Percentiles rank a stretch among this genome's conserved stretches.
These are phyloP conservation scores for Pyrocoelia pectoralis DNA, from an alignment of 2,888 invertebrate species.

Conservation along the genomic window DNA sequence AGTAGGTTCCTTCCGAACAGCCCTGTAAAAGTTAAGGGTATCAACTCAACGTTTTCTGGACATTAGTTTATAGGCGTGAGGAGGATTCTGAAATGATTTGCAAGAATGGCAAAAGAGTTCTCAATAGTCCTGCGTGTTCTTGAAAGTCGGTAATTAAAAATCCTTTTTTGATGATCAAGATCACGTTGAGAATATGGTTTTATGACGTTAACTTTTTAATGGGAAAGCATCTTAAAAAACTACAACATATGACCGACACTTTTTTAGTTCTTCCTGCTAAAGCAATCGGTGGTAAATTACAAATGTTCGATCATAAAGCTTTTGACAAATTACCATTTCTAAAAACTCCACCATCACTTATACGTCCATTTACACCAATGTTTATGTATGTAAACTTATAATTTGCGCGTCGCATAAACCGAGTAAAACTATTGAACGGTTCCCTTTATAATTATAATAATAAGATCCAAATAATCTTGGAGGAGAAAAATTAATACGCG, in stretches of 20 bases:
- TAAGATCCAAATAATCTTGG: not conserved
- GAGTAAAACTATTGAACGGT: not conserved
- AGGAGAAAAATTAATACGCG: not conserved
- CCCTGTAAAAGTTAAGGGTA: conserved; percentile 28
- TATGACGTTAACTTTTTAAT: conserved; percentile 31
- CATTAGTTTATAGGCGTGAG: conserved; percentile 25
- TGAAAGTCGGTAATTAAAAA: conserved; percentile 47
- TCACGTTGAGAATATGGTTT: conserved; percentile 43
- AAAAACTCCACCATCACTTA: too few relatives aligned
- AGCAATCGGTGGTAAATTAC: conserved; percentile 33
- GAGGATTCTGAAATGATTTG: conserved; percentile 32
- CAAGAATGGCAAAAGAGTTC: conserved; percentile 37
- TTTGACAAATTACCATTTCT: too few relatives aligned
- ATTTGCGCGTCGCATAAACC: conserved; percentile 41
- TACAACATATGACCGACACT: conserved; percentile 19
- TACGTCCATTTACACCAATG: too few relatives aligned
- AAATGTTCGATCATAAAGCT: conserved; percentile 33
- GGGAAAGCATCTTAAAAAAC: conserved; percentile 47
- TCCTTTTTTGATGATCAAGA: conserved; percentile 41
- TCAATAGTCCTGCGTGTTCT: conserved; percentile 32
- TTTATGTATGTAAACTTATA: conserved; percentile 43
- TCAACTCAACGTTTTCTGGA: conserved; percentile 25
- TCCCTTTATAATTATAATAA: conserved; percentile 10
- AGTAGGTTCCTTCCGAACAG: too few relatives aligned
- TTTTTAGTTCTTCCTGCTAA: conserved; percentile 34